phyloP scores from a whole-genome alignment of 2,113 vertebrate species.

The Chionis minor region DNA sequence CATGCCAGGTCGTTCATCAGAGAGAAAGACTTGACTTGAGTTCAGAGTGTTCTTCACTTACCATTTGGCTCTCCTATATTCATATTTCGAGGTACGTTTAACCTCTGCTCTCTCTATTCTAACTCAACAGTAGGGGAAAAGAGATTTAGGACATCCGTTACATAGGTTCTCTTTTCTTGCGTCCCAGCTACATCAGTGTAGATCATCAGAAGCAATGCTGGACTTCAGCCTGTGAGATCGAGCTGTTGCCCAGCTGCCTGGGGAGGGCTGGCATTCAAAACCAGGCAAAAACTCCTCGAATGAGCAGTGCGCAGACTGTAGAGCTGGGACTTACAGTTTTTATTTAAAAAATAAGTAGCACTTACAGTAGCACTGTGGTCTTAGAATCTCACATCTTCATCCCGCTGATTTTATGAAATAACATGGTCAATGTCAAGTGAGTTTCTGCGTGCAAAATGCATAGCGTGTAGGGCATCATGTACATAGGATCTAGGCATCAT shows the following conservation, averaged over 20 bases:
- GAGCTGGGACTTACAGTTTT: neutral
- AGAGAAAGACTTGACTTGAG: neutral
- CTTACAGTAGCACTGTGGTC: neutral
- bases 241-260: neutral
- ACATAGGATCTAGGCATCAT: neutral
- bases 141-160: neutral
- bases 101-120: neutral
- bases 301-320: too few species aligned
- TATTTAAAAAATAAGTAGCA: too few species aligned
- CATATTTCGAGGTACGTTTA: neutral
- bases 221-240: neutral
- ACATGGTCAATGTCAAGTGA: rapidly evolving
- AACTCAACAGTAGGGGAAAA: neutral
- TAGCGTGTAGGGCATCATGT: neutral
- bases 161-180: neutral
- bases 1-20: neutral
- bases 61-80: neutral
- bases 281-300: neutral
- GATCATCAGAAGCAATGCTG: neutral
- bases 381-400: neutral
- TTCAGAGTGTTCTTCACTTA: neutral
- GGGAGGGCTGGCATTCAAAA: neutral
- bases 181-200: neutral
- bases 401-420: neutral
- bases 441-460: neutral